These are phyloP conservation scores for Chymomyza amoena DNA, from an alignment of 2,888 invertebrate genomes.

Conservation along the genomic window DNA sequence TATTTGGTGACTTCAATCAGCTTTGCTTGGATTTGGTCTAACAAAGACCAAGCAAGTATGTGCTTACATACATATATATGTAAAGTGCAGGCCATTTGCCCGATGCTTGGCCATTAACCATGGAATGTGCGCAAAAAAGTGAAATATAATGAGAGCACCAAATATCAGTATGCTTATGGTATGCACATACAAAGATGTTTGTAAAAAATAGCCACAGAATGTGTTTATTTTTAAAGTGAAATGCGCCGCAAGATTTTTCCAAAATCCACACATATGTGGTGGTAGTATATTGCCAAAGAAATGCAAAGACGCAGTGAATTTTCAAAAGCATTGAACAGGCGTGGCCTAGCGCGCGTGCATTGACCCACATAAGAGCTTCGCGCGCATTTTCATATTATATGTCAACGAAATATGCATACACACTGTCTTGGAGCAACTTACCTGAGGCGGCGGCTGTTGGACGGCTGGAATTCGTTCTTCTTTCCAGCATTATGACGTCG, in stretches of 20 bases:
- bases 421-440: conserved; percentile 26
- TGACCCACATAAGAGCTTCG: conserved; percentile 44
- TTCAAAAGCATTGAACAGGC: conserved; percentile 22
- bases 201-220: conserved; percentile 13
- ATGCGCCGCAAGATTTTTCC: conserved; percentile 40
- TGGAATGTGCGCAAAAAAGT: conserved; percentile 44
- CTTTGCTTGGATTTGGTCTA: no score
- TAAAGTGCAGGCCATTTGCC: no score
- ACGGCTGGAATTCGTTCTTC: conserved; percentile 80
- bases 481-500: conserved; percentile 91
- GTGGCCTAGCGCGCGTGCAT: conserved; percentile 29
- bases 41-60: no score
- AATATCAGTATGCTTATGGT: conserved; percentile 19
- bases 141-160: not conserved
- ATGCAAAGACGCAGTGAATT: not conserved
- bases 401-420: not conserved
- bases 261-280: conserved; percentile 13
- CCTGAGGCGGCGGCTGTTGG: conserved; percentile 41
- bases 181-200: conserved; percentile 22
- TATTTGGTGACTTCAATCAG: no score
- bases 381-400: not conserved
- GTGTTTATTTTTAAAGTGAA: conserved; percentile 56
- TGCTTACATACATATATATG: no score
- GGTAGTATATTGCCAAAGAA: not conserved
- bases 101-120: not conserved